Conservation (phyloP, 2,797 vertebrate species). For the Astyanax mexicanus region DNA sequence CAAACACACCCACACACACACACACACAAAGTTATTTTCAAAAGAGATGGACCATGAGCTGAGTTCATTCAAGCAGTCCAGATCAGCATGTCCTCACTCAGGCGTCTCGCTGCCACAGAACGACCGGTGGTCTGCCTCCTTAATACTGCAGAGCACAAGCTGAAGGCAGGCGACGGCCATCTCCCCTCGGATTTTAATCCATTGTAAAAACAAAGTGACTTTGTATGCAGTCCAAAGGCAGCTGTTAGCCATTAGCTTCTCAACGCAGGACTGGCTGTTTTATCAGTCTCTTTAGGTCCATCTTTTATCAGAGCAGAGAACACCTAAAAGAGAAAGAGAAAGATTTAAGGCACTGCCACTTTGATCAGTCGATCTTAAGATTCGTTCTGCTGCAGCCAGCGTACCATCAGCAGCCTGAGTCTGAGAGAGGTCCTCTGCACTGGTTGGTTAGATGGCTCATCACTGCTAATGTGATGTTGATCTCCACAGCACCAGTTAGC, state of each 20-base stretch:
- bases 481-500: too few relatives aligned
- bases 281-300: constrained; percentile 87
- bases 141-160: constrained; percentile 31
- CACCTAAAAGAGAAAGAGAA: constrained; percentile 76
- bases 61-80: neutral
- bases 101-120: constrained; percentile 1
- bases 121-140: neutral
- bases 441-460: too few relatives aligned
- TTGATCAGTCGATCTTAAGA: too few relatives aligned
- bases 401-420: too few relatives aligned
- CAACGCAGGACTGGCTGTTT: constrained; percentile 68
- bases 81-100: neutral
- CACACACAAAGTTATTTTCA: neutral
- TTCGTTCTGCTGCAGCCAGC: too few relatives aligned
- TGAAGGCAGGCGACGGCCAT: constrained; percentile 19
- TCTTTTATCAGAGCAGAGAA: constrained; percentile 95
- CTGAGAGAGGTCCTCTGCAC: too few relatives aligned
- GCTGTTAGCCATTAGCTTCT: constrained; percentile 44
- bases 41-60: neutral
- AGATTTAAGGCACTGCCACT: too few relatives aligned
- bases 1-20: neutral
- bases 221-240: neutral
- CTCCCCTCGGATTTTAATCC: neutral
- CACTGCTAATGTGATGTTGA: too few relatives aligned
- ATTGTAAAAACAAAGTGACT: neutral